Evolutionary conservation across 2,888 invertebrate species (phyloP), one percentile per base, ranked within the genome.

Genomic region (Hirtodrosophila duncani): DNA sequence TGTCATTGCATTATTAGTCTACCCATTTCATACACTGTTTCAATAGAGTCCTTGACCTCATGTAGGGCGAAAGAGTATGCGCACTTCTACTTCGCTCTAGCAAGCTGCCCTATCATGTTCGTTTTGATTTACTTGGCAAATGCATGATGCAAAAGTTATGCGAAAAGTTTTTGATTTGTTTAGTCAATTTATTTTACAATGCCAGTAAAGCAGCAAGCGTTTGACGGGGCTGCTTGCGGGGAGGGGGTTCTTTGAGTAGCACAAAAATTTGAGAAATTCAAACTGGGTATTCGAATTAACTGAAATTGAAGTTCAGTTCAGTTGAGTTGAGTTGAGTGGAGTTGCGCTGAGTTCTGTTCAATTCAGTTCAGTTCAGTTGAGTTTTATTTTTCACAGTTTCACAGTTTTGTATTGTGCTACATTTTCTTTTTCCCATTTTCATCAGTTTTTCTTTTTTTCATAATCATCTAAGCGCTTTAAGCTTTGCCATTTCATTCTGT

Each of bases 91-190:
- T n/a, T n/a, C n/a, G n/a, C n/a, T n/a, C n/a, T n/a, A n/a, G n/a
- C n/a, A n/a, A n/a, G 63, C 56, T 41, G 41, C 38, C 17, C 39
- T 11, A 26, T 18, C 42, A 34, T n/a, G n/a, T n/a, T 37, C 43
- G 49, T 55, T 64, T 69, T 55, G 70, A 67, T 67, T 65, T 63
- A 62, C 53, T 67, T 55, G 63, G 29, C 66, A 67, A 68, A 51
- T 52, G 61, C 77, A 72, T 77, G 74, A 71, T 74, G 69, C 49
- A 63, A 75, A 72, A 77, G 81, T 81, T 81, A 79, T 81, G 63
- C 67, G 69, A 81, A 81, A 79, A 81, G 71, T 81, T 70, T 66
- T 80, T 81, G 78, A 81, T 81, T 81, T 80, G 80, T 69, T 81
- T 70, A 78, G 70, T 65, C 63, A 71, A 78, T 72, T 69, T 67